A percentile compares a stretch with the other conserved stretches of the same genome.
These are phyloP conservation scores for Platynereis dumerilii DNA, from an alignment of 2,888 invertebrate genomes.

Conservation along the genomic window DNA sequence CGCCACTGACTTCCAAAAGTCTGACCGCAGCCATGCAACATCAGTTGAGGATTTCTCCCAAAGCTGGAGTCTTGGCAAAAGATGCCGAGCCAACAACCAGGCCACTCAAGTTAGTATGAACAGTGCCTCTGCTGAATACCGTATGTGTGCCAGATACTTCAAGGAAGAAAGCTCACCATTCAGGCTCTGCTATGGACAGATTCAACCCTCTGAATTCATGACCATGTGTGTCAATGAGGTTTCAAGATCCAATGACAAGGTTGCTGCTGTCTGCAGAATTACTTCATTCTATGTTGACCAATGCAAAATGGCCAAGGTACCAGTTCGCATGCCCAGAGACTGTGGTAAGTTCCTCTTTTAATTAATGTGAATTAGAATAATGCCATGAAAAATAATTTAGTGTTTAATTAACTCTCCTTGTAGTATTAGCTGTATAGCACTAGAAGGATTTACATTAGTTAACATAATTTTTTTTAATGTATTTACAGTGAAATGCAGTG, in stretches of 20 bases:
- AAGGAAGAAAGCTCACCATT: constrained; percentile 67
- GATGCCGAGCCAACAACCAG: constrained; percentile 34
- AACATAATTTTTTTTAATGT: neutral
- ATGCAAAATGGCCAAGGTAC: constrained; percentile 70
- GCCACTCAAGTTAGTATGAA: constrained; percentile 8
- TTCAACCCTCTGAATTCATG: constrained; percentile 65
- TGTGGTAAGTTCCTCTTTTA: constrained; percentile 67
- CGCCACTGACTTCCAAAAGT: constrained; percentile 77
- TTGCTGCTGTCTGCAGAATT: constrained; percentile 68
- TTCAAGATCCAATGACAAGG: constrained; percentile 47
- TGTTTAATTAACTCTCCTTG: neutral
- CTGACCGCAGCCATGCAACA: neutral
- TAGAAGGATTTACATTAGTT: neutral
- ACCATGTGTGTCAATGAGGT: constrained; percentile 76
- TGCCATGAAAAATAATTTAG: neutral
- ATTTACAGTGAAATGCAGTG: constrained; percentile 24
- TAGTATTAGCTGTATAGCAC: neutral
- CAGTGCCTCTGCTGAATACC: constrained; percentile 41
- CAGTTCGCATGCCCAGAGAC: constrained; percentile 70
- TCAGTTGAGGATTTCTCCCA: constrained; percentile 4
- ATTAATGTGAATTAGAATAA: too few relatives aligned
- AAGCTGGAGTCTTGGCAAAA: constrained; percentile 37
- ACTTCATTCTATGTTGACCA: constrained; percentile 77
- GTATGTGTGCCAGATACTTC: constrained; percentile 77
- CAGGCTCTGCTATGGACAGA: constrained; percentile 65